Conservation (phyloP, 1,140 invertebrate genomes). For the Scaptomyza montana region DNA sequence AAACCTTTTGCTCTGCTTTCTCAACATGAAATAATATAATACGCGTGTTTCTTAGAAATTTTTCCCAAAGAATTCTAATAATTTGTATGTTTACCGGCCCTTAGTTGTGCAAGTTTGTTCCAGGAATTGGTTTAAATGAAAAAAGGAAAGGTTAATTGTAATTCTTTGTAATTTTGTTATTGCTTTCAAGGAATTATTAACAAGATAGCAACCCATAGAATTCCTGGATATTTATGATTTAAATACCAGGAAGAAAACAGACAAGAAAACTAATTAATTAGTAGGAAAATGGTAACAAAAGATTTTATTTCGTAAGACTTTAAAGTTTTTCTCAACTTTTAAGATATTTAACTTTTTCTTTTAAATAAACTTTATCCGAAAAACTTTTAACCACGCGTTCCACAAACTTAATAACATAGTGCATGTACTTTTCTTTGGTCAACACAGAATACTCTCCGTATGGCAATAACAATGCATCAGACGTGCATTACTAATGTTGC, state of each 20-base stretch:
- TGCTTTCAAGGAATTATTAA: too few species aligned
- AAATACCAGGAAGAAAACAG: too few species aligned
- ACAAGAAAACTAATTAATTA: too few species aligned
- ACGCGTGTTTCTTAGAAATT: not conserved
- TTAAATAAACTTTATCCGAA: too few species aligned
- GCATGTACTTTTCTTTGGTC: conserved; percentile 1
- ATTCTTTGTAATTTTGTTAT: too few species aligned
- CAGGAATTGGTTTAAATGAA: not conserved
- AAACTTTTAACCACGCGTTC: too few species aligned
- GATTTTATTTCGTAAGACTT: too few species aligned
- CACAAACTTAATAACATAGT: conserved; percentile 7
- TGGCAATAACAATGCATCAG: conserved; percentile 36
- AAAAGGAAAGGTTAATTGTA: not conserved
- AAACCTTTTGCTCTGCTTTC: conserved; percentile 9
- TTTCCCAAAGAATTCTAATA: not conserved
- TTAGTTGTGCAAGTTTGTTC: not conserved
- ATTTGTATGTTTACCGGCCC: not conserved
- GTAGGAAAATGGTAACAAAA: too few species aligned
- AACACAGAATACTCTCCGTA: conserved; percentile 27
- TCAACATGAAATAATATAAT: not conserved
- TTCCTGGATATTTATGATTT: too few species aligned
- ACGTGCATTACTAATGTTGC: conserved; percentile 48
- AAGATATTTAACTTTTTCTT: too few species aligned
- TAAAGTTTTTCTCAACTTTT: too few species aligned
- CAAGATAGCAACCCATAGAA: too few species aligned